Evolutionary conservation across 2,113 vertebrate species (phyloP), one percentile per base, ranked within the genome.

Genomic region (Anguilla rostrata): DNA sequence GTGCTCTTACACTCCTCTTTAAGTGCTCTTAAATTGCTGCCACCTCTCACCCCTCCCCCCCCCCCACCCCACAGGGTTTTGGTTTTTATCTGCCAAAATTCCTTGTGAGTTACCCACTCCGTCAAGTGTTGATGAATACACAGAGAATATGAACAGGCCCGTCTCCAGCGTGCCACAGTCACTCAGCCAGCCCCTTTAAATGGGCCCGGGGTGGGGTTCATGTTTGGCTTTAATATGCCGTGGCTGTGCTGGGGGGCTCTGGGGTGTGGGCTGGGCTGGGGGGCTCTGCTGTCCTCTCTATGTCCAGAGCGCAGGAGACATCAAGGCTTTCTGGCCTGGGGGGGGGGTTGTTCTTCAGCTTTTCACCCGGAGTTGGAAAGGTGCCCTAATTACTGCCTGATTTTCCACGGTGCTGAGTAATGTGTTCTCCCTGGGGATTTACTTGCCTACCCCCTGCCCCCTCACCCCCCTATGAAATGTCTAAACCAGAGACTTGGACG

Each of bases 121-220:
- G n/a, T 91, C 92, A 91, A 92, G 92, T 87, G 92, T 93, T 94
- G 95, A 95, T 94, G 95, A 95, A 95, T 95, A 94, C 95, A 93
- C 96, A 95, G 96, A 96, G 96, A 95, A 96, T 93, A 94, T 92
- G 8, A 95, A 95, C 96, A 90, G 92, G 94, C 39, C 0, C 94
- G 94, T 95, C 95, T 96, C 94, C 94, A 96, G 75, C 86, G 88
- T 87, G 86, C 94, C 60, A 4, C 94, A 93, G 95, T 96, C 96
- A 97, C 96, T 96, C 96, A 95, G 49, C 87, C 83, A 92, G 93
- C 90, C 95, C 95, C 95, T 96, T 96, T 96, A 96, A 96, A 95
- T 95, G 43, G 96, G 95, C 96, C 96, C 92, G 94, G 92, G 90
- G 91, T 89, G 87, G 95, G 95, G 96, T 97, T 97, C 96, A 97